Evolutionary conservation across 2,113 vertebrate species (phyloP).

Genomic region (Oriolus oriolus): DNA sequence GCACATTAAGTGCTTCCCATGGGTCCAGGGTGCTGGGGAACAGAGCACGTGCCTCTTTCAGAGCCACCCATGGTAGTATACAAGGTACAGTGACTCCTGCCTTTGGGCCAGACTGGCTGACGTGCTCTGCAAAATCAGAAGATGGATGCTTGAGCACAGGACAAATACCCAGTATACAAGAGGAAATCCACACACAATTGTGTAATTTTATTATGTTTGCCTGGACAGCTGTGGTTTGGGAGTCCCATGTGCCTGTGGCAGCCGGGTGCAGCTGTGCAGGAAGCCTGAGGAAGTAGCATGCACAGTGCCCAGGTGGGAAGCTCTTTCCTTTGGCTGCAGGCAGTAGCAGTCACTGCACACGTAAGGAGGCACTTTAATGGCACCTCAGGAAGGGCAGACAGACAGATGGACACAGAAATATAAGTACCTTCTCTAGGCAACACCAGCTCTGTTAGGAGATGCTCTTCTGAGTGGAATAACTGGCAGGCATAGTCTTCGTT

Average conservation of each 20-base stretch:
- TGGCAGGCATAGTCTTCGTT: neutral
- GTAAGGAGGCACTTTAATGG: neutral
- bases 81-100: neutral
- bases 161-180: neutral
- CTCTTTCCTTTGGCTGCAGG: neutral
- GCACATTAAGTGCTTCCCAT: neutral
- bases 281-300: neutral
- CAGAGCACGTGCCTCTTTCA: accelerated
- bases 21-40: neutral
- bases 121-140: neutral
- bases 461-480: neutral
- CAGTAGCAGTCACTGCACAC: neutral
- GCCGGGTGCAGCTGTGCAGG: neutral
- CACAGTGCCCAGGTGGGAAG: neutral
- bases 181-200: neutral
- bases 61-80: neutral
- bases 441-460: neutral
- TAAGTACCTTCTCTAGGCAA: neutral
- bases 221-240: neutral
- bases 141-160: neutral
- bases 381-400: neutral
- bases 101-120: neutral
- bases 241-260: neutral
- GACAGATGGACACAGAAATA: neutral
- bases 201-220: neutral